These are phyloP conservation scores for Cebidichthys violaceus DNA, from an alignment of 2,113 vertebrate genomes.

Conservation along the genomic window DNA sequence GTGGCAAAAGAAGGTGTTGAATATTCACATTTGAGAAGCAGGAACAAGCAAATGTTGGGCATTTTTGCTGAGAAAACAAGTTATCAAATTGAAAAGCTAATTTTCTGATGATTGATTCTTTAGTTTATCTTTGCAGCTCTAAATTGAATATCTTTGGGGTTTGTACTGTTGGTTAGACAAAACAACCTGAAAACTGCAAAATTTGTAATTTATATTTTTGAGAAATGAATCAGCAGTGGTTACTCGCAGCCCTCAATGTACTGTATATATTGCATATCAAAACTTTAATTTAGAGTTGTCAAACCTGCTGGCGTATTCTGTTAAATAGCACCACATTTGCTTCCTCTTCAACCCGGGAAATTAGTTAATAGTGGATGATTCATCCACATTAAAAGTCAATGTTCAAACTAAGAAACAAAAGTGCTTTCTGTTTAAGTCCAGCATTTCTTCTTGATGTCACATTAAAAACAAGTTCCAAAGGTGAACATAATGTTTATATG, in stretches of 20 bases:
- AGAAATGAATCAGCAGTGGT: background rate
- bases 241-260: background rate
- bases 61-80: background rate
- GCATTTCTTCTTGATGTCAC: background rate
- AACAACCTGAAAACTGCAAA: background rate
- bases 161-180: background rate
- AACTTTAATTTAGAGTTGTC: background rate
- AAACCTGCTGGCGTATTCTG: background rate
- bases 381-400: constrained; percentile 6
- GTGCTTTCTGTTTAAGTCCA: background rate
- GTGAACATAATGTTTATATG: background rate
- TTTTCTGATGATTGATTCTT: background rate
- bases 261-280: background rate
- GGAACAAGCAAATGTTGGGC: no score
- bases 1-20: background rate
- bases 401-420: constrained; percentile 1
- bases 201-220: background rate
- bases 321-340: background rate
- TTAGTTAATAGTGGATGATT: constrained; percentile 36
- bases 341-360: background rate
- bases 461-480: background rate
- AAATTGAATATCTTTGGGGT: background rate
- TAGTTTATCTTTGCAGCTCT: background rate
- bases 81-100: background rate
- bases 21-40: background rate